Evolutionary conservation across 1,140 invertebrate species (phyloP), one percentile per base, ranked within the genome.

Genomic region (Nasonia longicornis): DNA sequence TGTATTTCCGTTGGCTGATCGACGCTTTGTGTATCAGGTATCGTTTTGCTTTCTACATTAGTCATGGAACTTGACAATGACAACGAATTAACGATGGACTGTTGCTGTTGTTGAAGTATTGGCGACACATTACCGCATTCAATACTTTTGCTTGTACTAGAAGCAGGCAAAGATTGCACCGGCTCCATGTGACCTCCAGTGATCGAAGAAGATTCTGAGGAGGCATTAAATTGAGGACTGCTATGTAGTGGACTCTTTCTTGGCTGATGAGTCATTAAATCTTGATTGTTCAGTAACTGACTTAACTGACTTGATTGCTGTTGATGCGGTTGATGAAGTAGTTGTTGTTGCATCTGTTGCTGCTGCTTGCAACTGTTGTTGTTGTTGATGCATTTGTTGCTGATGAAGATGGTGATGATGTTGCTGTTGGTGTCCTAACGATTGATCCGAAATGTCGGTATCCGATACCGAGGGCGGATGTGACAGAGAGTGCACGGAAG

Each of bases 71-170:
- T 86, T 29, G 82, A 84, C 12, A 84, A 72, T 20, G 83, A 82
- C 71, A 63, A 7, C 11, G 81, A 82, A n/a, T 52, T 85, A 20
- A 77, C 73, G 2, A 86, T 77, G 16, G 84, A 63, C 10, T 80
- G 83, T 71, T 84, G 82, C 31, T 84, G 76, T 63, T 83, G 83
- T 42, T 89, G 87, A 42, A 88, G 80, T 66, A 88, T 84, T 8
- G 88, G 82, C 7, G 89, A 85, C n/a, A 83, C 75, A 31, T 64
- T 85, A 58, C 82, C 79, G 72, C 89, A 88, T 10, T 90, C 89
- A 12, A 88, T 75, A 74, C 85, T 89, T 48, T 87, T 89, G 75
- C 88, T 90, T 45, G 90, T 90, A 84, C 89, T 90, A 14, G 90
- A 88, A 26, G 87, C 86, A 67, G 90, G 89, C 73, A 90, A 80